Conservation (phyloP, 2,113 vertebrate species). For the Chionodraco myersi region DNA sequence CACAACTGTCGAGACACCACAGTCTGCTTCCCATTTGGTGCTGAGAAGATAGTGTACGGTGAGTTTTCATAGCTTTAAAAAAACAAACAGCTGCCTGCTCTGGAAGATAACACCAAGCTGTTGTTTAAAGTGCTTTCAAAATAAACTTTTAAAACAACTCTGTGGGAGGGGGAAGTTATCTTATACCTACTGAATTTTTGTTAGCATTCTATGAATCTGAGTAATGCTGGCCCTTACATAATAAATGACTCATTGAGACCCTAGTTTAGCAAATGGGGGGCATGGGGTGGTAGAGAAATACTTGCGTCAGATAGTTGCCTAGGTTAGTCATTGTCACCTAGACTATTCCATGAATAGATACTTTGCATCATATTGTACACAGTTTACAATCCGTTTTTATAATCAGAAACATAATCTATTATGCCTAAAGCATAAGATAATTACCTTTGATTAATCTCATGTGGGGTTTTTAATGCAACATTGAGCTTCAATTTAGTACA, state of each 20-base stretch:
- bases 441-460: slow-evolving; percentile 1
- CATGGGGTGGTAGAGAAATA: neutral
- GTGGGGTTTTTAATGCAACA: neutral
- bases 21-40: neutral
- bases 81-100: neutral
- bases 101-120: neutral
- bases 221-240: slow-evolving; percentile 38
- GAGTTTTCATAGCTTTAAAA: neutral
- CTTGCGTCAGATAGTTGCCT: slow-evolving; percentile 46
- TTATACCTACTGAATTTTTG: slow-evolving; percentile 18
- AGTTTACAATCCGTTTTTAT: neutral
- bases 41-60: neutral
- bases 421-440: neutral
- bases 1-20: no score
- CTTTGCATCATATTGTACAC: neutral
- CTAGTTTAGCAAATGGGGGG: slow-evolving; percentile 17
- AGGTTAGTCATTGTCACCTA: slow-evolving; percentile 2
- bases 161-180: neutral
- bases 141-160: neutral
- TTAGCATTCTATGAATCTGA: slow-evolving; percentile 31
- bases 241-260: slow-evolving; percentile 29
- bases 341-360: neutral
- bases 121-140: neutral
- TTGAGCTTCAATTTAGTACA: slow-evolving; percentile 3
- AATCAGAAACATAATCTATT: neutral